phyloP scores from a whole-genome alignment of 2,113 vertebrate species.

The Phalacrocorax pelagicus region DNA sequence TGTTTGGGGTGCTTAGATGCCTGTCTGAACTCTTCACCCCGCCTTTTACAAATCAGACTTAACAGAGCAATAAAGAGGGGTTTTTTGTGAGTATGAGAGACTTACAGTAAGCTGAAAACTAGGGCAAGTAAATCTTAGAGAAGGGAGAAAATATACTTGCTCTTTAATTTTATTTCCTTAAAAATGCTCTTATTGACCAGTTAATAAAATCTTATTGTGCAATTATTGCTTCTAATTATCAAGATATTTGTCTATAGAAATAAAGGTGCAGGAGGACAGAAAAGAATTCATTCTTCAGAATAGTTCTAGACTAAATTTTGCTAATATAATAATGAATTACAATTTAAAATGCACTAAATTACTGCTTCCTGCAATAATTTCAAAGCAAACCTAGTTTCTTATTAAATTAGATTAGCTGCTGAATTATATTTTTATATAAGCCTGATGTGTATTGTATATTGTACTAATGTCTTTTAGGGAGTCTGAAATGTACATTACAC shows the following conservation, averaged over 20 bases:
- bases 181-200: neutral
- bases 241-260: neutral
- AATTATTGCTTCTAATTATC: neutral
- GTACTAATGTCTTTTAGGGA: neutral
- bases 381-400: neutral
- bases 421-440: neutral
- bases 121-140: neutral
- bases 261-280: neutral
- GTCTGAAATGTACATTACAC: neutral
- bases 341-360: neutral
- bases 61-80: constrained; percentile 9
- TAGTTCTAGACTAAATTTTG: neutral
- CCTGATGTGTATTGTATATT: neutral
- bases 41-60: constrained; percentile 59
- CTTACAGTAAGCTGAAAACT: constrained; percentile 33
- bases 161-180: neutral
- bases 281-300: neutral
- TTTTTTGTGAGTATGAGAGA: neutral
- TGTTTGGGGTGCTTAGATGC: constrained; percentile 58
- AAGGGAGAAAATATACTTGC: neutral
- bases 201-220: neutral
- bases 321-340: neutral
- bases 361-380: neutral
- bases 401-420: neutral
- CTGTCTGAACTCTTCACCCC: constrained; percentile 72